These are phyloP conservation scores for Phengaris arion DNA, from an alignment of 2,888 invertebrate species.

Conservation along the genomic window DNA sequence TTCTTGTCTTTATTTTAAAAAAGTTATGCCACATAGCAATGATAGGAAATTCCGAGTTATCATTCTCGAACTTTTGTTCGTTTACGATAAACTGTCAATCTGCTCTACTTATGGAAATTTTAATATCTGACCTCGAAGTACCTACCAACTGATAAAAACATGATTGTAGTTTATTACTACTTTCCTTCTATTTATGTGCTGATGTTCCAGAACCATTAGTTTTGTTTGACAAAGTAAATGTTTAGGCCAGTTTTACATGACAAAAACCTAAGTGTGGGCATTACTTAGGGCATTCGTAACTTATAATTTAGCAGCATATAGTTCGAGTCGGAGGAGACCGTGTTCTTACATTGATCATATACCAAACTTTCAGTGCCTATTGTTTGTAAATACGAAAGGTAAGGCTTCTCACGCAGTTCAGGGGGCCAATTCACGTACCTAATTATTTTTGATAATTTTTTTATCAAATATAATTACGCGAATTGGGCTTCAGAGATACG, in stretches of 20 bases:
- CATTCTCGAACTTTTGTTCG: neutral
- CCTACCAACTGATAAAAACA: neutral
- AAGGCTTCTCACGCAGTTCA: constrained; percentile 42
- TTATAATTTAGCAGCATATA: constrained; percentile 59
- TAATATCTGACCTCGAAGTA: neutral
- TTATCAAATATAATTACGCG: constrained; percentile 27
- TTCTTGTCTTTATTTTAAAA: no score
- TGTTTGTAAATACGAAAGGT: constrained; percentile 61
- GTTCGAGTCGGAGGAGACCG: constrained; percentile 35
- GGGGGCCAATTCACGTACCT: neutral
- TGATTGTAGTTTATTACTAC: neutral
- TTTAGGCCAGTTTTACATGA: neutral
- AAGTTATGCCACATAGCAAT: no score
- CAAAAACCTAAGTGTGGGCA: constrained; percentile 39
- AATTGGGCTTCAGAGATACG: constrained; percentile 68
- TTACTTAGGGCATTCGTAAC: constrained; percentile 61
- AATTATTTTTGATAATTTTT: neutral
- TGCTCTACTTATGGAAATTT: neutral
- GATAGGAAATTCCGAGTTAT: neutral
- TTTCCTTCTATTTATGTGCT: neutral
- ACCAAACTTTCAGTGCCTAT: constrained; percentile 68
- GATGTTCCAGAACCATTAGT: neutral
- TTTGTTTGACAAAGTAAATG: neutral
- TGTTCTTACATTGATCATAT: constrained; percentile 46
- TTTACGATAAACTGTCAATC: neutral